Percentiles rank a stretch among this genome's conserved stretches.
These are phyloP conservation scores for Epistrophe eligans DNA, from an alignment of 2,888 invertebrate species.

Conservation along the genomic window DNA sequence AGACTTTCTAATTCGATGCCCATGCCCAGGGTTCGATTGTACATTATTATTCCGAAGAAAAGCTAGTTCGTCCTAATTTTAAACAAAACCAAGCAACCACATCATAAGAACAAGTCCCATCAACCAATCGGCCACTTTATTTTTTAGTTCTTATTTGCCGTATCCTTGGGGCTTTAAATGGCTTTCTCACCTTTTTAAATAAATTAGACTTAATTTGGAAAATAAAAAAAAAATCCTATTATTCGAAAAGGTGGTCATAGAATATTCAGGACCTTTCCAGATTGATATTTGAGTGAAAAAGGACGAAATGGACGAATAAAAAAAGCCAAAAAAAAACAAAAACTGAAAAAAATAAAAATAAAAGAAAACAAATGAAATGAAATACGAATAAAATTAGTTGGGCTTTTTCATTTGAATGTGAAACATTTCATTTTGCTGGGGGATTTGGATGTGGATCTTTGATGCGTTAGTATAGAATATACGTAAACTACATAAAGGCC, in stretches of 20 bases:
- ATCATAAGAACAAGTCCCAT: not conserved
- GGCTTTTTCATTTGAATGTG: constrained; percentile 39
- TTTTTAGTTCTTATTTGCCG: not conserved
- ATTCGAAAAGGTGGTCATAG: constrained; percentile 68
- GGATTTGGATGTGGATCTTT: not conserved
- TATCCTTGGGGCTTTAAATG: constrained; percentile 68
- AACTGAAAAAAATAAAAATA: constrained; percentile 30
- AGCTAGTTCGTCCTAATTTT: too few relatives aligned
- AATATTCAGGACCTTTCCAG: constrained; percentile 72
- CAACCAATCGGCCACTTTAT: not conserved
- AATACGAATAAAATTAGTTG: constrained; percentile 74
- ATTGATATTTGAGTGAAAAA: constrained; percentile 75
- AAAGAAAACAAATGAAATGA: constrained; percentile 64
- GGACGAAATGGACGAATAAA: constrained; percentile 39
- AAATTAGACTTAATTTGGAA: constrained; percentile 75
- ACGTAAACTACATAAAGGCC: constrained; percentile 43
- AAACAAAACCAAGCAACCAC: too few relatives aligned
- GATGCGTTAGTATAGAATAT: constrained; percentile 21
- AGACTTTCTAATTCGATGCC: too few relatives aligned
- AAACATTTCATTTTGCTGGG: constrained; percentile 51
- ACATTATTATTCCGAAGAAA: too few relatives aligned
- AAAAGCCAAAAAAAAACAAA: constrained; percentile 5
- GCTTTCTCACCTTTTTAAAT: constrained; percentile 76
- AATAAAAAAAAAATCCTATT: constrained; percentile 66
- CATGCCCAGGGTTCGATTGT: too few relatives aligned